Base-by-base conservation (phyloP, 2,113 vertebrate genomes). In the Cochlearius cochlearius region DNA sequence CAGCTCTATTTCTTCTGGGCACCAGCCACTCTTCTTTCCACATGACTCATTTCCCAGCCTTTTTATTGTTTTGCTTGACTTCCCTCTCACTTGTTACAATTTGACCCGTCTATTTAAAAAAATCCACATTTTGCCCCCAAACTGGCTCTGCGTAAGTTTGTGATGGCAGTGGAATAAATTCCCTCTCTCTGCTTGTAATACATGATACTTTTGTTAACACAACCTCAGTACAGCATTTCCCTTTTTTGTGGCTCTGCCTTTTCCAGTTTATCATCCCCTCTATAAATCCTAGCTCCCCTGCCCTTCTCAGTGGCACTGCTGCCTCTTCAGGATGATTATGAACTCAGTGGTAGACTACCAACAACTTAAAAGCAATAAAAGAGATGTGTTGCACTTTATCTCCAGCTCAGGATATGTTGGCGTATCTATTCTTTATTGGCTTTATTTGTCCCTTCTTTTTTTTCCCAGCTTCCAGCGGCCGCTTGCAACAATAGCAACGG, bases 311-410 rank as follows among this genome's bases (percentile, higher is more conserved):
- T 38, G 41, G 18, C 30, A 56, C 50, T 64, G 29, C 71, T 89
- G 53, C 78, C 56, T 91, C 81, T 91, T 76, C 84, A 86, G 78
- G 67, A 52, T 74, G 74, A 82, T 91, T 90, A 90, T 66, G 53
- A 97, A 86, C 66, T 86, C 74, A 62, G 58, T 53, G 67, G 91
- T 88, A 81, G 77, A 58, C 84, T 91, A 74, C 45, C 34, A 82
- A 60, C 77, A 69, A 91, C 84, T 82, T 96, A 95, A 91, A 90
- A 89, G 62, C 38, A 60, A 83, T 80, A 86, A 88, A 94, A 92
- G 71, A 86, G 53, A 83, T n/a, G 29, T 59, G 41, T 53, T 73
- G 27, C 45, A 36, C 47, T 97, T 86, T 47, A 88, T 90, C 66
- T 77, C 53, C 18, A 69, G 52, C 30, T 81, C 34, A 72, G 49